Evolutionary conservation across 2,888 invertebrate genomes (phyloP), one percentile per base, ranked within the genome.

Genomic region (Meliscaeva auricollis): DNA sequence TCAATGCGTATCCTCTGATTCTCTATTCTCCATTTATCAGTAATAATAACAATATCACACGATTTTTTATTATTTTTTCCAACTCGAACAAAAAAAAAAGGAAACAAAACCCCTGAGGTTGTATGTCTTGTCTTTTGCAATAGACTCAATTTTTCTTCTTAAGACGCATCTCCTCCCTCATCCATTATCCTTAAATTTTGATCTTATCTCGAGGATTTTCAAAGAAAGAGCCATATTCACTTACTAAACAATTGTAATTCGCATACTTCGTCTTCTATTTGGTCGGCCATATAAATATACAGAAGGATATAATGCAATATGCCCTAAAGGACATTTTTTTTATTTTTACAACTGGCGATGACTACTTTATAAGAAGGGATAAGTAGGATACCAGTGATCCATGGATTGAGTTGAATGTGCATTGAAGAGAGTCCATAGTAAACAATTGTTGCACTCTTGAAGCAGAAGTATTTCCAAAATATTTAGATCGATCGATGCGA

Each of bases 401-500:
- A 54, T 35, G 35, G 35, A 20, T 46, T 46, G 78, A 70, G 70
- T 81, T 77, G 81, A 60, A 54, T 38, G 85, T 46, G 80, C 85
- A 76, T 38, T 76, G 62, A 72, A 9, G 15, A 35, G 60, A 56
- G 17, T 68, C 26, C 38, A 52, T 15, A 50, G 58, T 54, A 78
- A 78, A 73, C 78, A 76, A 72, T 85, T 80, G 80, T 80, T 85
- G 48, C 75, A 64, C 50, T 69, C 70, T 48, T 62, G 48, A 74
- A 74, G 64, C 64, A 41, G 70, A 69, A 48, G 84, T 87, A 85
- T 87, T 87, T 87, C 73, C 87, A 85, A 87, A 87, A 87, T 88
- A 88, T 88, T 88, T 87, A 88, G 87, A 88, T 88, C 83, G 75
- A 80, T 87, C 87, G 82, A 87, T 80, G 72, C 41, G 87, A 88